Evolutionary conservation across 30 jellyfish, hydroid and myxozoan genomes (phyloP).

Genomic region (Rhopilema esculentum): DNA sequence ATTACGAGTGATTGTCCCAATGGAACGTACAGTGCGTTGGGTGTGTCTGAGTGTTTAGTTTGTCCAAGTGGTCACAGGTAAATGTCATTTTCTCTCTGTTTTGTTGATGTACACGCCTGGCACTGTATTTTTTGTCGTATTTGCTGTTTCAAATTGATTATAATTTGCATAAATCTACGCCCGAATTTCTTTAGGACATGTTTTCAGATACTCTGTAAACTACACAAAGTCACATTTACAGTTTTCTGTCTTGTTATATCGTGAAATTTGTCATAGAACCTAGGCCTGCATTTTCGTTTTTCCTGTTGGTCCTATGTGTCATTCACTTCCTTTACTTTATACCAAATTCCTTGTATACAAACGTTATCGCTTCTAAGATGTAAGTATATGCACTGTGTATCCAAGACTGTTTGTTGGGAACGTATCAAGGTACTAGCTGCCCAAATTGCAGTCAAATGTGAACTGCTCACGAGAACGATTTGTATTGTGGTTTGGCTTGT

Average conservation of each 20-base stretch:
- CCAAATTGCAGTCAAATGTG: too few species aligned
- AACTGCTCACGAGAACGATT: too few species aligned
- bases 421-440: too few species aligned
- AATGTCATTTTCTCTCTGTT: not conserved
- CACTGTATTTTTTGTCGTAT: not conserved
- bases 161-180: too few species aligned
- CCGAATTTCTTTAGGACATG: too few species aligned
- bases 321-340: not conserved
- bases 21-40: constrained; percentile 81
- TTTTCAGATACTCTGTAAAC: too few species aligned
- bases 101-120: not conserved
- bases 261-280: not conserved
- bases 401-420: too few species aligned
- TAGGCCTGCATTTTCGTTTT: not conserved
- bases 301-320: not conserved
- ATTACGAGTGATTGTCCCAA: constrained; percentile 58
- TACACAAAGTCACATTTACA: not conserved
- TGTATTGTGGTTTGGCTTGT: too few species aligned
- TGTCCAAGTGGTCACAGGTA: constrained; percentile 89
- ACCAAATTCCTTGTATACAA: too few species aligned
- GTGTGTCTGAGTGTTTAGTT: constrained; percentile 59
- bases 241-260: not conserved
- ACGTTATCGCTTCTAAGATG: too few species aligned
- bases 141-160: not conserved
- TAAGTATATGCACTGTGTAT: too few species aligned